Evolutionary conservation across 2,113 vertebrate genomes (phyloP).

Genomic region (Vombatus ursinus): DNA sequence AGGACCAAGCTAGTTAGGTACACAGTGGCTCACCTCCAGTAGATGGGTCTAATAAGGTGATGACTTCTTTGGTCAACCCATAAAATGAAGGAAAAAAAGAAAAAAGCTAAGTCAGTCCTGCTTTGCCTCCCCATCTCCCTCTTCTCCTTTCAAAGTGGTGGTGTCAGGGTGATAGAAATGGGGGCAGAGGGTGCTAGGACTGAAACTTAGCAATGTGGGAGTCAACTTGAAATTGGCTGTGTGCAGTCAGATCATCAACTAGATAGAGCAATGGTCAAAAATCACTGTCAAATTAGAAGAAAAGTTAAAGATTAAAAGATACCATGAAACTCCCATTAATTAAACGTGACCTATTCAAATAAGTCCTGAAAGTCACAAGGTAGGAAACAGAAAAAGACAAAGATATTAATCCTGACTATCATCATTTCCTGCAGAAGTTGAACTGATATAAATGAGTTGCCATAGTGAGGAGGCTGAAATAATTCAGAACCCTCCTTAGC

Average conservation of each 20-base stretch:
- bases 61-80: not conserved
- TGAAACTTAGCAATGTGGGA: not conserved
- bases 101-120: not conserved
- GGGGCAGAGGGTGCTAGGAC: not conserved
- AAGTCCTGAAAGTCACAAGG: not conserved
- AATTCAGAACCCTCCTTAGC: not conserved
- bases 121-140: not conserved
- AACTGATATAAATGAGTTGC: not conserved
- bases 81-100: not conserved
- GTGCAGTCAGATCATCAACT: not conserved
- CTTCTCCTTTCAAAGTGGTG: not conserved
- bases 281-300: not conserved
- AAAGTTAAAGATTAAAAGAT: not conserved
- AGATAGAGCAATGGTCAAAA: not conserved
- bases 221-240: not conserved
- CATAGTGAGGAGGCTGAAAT: not conserved
- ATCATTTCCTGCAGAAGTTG: not conserved
- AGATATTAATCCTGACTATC: not conserved
- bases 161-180: not conserved
- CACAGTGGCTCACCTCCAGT: not conserved
- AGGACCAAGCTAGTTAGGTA: not conserved
- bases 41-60: not conserved
- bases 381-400: not conserved
- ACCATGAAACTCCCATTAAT: not conserved
- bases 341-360: not conserved